Evolutionary conservation across 2,888 invertebrate species (phyloP).

Genomic region (Cephus pulcher): DNA sequence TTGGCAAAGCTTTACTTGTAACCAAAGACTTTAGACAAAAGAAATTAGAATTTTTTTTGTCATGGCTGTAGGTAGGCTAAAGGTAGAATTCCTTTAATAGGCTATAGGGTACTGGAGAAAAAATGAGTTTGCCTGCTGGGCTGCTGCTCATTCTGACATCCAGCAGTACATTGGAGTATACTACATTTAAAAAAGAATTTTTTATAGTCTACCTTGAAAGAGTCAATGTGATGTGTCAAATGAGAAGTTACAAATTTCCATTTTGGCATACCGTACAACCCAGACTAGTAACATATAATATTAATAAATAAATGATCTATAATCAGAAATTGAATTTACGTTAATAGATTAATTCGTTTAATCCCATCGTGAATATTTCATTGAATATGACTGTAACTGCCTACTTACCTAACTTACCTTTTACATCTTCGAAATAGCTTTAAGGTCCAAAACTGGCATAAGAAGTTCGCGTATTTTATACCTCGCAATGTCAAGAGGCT

Average conservation of each 20-base stretch:
- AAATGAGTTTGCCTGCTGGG: conserved; percentile 14
- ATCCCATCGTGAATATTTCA: background rate
- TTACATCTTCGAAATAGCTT: background rate
- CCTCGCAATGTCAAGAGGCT: conserved; percentile 36
- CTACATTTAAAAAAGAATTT: background rate
- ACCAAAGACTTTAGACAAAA: background rate
- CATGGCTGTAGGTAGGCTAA: too few relatives aligned
- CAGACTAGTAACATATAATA: background rate
- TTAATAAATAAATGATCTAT: background rate
- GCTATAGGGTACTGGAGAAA: background rate
- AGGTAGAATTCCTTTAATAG: background rate
- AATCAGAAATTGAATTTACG: background rate
- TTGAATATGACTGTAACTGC: background rate
- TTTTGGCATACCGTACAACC: background rate
- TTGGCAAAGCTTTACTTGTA: background rate
- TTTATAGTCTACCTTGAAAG: conserved; percentile 13
- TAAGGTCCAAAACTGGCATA: conserved; percentile 34
- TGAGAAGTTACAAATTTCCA: background rate
- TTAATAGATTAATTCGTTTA: background rate
- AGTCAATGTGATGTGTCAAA: conserved; percentile 17
- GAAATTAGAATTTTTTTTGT: too few relatives aligned
- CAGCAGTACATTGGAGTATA: conserved; percentile 7
- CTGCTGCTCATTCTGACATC: conserved; percentile 14
- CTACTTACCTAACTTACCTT: background rate
- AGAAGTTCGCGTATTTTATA: conserved; percentile 56